These are phyloP conservation scores for Craseonycteris thonglongyai DNA, from an alignment of 2,113 vertebrate species.

Conservation along the genomic window DNA sequence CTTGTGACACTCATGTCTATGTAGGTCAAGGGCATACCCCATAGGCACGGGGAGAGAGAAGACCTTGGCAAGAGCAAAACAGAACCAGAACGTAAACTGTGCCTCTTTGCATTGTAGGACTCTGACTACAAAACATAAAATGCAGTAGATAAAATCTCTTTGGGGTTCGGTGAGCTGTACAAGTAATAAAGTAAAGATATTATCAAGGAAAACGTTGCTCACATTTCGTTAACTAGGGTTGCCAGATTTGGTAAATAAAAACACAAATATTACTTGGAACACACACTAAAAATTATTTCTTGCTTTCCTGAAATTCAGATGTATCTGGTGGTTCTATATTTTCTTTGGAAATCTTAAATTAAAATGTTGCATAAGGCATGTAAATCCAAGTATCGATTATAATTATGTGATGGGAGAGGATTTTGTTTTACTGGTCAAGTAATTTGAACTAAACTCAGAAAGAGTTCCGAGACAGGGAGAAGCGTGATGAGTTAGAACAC, in stretches of 20 bases:
- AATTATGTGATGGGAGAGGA: not conserved
- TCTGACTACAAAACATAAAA: not conserved
- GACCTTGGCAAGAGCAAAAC: not conserved
- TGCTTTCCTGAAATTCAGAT: conserved; percentile 10
- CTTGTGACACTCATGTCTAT: not conserved
- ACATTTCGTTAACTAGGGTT: not conserved
- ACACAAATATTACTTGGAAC: not conserved
- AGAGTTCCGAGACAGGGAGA: not conserved
- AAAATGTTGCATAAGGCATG: not conserved
- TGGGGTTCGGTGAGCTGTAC: not conserved
- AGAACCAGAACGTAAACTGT: not conserved
- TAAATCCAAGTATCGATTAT: not conserved
- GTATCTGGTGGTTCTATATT: not conserved
- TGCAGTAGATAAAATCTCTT: not conserved
- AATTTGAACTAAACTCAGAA: not conserved
- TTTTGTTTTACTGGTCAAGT: not conserved
- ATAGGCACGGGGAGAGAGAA: not conserved
- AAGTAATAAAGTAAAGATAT: not conserved
- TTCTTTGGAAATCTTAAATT: conserved; percentile 29
- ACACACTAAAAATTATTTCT: not conserved
- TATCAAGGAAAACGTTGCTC: not conserved
- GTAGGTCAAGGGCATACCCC: not conserved
- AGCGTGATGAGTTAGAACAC: not conserved
- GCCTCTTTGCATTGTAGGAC: not conserved
- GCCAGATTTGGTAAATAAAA: not conserved